phyloP scores from a whole-genome alignment of 1,140 invertebrate species.

The Radopholus similis region DNA sequence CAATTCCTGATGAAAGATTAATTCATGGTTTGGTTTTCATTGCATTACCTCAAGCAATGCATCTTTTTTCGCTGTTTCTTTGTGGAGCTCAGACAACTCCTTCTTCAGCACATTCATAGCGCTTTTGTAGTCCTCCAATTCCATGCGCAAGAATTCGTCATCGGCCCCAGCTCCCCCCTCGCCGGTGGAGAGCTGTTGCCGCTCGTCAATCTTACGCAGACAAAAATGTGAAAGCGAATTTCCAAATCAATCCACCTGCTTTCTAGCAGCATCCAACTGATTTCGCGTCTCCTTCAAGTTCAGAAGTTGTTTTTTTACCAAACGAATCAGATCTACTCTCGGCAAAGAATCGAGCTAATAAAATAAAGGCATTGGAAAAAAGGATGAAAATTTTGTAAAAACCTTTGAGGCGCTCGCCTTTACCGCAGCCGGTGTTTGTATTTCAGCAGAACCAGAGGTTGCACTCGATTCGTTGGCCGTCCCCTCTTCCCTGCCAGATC shows the following conservation, averaged over 20 bases:
- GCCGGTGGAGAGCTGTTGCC: no score
- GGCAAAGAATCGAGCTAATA: constrained; percentile 30
- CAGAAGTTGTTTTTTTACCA: constrained; percentile 35
- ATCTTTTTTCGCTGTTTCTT: constrained; percentile 11
- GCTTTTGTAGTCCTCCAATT: constrained; percentile 16
- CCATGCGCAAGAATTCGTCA: constrained; percentile 10
- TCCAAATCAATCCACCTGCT: no score
- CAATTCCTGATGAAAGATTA: constrained; percentile 7
- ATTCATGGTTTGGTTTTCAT: neutral
- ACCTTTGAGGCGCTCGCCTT: no score
- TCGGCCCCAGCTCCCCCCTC: neutral
- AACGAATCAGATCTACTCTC: constrained; percentile 31
- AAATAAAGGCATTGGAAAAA: no score
- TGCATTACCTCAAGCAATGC: constrained; percentile 1
- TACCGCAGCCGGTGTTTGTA: no score
- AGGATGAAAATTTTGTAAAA: no score
- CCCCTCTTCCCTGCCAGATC: no score
- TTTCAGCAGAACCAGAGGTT: no score
- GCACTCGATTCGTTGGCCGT: no score
- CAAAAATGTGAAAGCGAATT: no score
- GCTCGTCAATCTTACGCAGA: no score
- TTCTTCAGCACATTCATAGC: neutral
- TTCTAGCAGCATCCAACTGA: constrained; percentile 5
- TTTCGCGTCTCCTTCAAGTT: constrained; percentile 14
- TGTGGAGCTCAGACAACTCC: neutral